Base-by-base conservation (phyloP, 2,888 invertebrate genomes). In the Athalia circularis region DNA sequence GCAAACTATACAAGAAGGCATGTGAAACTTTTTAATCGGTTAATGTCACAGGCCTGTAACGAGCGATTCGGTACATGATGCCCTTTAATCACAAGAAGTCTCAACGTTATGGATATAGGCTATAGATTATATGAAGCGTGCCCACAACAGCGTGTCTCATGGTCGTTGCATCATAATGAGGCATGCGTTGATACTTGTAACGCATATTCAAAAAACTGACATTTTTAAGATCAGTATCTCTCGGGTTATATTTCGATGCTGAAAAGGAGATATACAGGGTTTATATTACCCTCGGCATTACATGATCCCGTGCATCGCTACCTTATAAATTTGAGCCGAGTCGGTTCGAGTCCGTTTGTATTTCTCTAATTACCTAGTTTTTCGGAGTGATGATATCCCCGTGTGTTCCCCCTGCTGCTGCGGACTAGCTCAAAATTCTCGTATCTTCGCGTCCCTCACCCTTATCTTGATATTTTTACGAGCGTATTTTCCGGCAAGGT, bases 381-480 rank as follows among this genome's bases (percentile, higher is more conserved):
- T 81, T 78, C 79, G 72, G 75, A 80, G 80, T 79, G 62, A 79
- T 64, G 65, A 79, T 70, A 77, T 15, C 59, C 65, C 54, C 77
- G 79, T 70, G 72, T 72, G 74, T 79, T 80, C 81, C 80, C 61
- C 29, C 52, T 52, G 15, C 77, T 47, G 15, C 72, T 48, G 50
- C 45, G 29, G 62, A 43, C 52, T 29, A 7, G 54, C 54, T 54
- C 45, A 57, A 59, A 29, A 72, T 59, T 72, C 59, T 59, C 72
- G 45, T 72, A 72, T 72, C 72, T 72, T 72, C 13, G 72, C 59
- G 45, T 59, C 72, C 57, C 72, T 54, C 72, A 11, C 59, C 50
- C 84, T 86, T 85, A 85, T 87, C 87, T 85, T 85, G 85, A 86
- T 87, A 86, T 86, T 86, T 86, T 87, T 85, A 83, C 80, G 81